These are phyloP conservation scores for Oxyruncus cristatus DNA, from an alignment of 2,113 vertebrate species.

Conservation along the genomic window DNA sequence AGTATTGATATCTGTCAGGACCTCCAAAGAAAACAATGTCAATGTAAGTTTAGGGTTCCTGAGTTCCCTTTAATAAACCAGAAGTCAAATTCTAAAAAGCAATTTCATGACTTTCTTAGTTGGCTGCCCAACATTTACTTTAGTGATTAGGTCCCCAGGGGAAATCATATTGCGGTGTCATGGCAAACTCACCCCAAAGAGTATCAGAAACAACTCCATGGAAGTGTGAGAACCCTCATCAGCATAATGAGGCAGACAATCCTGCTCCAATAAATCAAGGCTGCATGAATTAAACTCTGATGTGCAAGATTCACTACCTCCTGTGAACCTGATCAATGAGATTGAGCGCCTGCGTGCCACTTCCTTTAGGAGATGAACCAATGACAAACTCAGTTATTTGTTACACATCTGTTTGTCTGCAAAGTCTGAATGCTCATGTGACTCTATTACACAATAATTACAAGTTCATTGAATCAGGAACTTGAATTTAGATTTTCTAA, in stretches of 20 bases:
- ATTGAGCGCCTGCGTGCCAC: background rate
- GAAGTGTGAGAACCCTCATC: background rate
- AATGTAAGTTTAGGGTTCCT: background rate
- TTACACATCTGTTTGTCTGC: background rate
- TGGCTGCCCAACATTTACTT: background rate
- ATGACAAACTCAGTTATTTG: background rate
- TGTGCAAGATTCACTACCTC: background rate
- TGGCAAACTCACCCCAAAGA: background rate
- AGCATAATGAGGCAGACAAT: background rate
- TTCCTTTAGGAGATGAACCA: background rate
- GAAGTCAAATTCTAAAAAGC: background rate
- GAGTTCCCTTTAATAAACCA: background rate
- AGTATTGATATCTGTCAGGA: background rate
- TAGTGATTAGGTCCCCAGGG: background rate
- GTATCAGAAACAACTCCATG: background rate
- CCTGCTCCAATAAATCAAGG: background rate
- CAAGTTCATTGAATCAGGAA: background rate
- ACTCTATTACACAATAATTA: background rate
- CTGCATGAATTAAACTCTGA: background rate
- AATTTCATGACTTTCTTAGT: background rate
- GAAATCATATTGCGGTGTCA: background rate
- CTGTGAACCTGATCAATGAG: background rate
- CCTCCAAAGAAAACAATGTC: background rate
- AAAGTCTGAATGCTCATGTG: background rate
- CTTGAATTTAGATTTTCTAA: background rate